These are phyloP conservation scores for Frankliniella fusca DNA, from an alignment of 2,888 invertebrate genomes.

Conservation along the genomic window DNA sequence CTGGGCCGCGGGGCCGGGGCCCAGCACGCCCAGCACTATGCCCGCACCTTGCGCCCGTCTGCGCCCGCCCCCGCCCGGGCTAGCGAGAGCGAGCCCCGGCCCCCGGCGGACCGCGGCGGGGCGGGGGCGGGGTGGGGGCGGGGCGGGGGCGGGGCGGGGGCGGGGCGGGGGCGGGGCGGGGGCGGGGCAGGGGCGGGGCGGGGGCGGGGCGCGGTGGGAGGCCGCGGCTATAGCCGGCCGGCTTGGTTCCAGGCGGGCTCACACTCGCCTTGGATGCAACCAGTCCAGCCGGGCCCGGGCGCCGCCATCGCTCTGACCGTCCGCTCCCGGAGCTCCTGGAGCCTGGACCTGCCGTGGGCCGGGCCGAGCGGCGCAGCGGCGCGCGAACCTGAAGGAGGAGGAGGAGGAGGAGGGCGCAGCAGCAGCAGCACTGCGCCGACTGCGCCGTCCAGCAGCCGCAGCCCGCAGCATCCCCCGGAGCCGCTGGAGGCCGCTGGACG, in stretches of 20 bases:
- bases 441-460: not conserved
- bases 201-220: not conserved
- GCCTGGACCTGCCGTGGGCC: not conserved
- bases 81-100: no score
- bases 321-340: no score
- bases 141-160: no score
- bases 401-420: not conserved
- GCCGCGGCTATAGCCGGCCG: not conserved
- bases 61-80: no score
- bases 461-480: not conserved
- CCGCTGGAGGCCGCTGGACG: not conserved
- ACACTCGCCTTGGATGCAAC: not conserved
- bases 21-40: no score
- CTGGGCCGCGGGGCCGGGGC: no score
- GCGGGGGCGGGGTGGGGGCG: not conserved
- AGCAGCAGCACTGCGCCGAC: not conserved
- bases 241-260: no score
- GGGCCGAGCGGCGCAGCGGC: not conserved
- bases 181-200: no score
- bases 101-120: not conserved
- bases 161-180: not conserved
- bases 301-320: not conserved
- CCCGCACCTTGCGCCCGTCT: no score
- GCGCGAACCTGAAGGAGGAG: not conserved
- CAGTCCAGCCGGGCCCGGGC: not conserved